phyloP scores from a whole-genome alignment of 2,888 invertebrate species.

The Diogma glabrata region DNA sequence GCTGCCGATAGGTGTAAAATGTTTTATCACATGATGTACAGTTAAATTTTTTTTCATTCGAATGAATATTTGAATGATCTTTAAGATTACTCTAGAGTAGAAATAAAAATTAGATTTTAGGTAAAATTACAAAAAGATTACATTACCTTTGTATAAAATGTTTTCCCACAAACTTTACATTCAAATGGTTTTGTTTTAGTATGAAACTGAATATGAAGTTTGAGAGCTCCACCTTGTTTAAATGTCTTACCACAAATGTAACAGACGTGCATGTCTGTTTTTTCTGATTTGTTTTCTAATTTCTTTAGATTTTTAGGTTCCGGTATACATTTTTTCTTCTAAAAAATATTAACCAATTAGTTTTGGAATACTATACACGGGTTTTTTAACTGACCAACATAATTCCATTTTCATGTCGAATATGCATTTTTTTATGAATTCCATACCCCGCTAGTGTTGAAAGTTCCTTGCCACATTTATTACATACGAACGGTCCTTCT shows the following conservation, averaged over 20 bases:
- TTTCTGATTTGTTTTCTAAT: neutral
- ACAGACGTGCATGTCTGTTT: neutral
- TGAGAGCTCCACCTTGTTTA: constrained; percentile 4
- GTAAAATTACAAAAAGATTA: neutral
- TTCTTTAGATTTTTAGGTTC: no score
- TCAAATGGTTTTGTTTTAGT: constrained; percentile 4
- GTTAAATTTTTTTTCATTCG: neutral
- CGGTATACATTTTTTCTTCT: no score
- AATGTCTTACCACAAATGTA: constrained; percentile 6
- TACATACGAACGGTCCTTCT: neutral
- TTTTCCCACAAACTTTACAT: constrained; percentile 2
- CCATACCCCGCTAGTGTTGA: neutral
- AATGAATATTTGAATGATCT: constrained; percentile 4
- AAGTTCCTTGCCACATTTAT: neutral
- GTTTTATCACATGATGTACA: neutral
- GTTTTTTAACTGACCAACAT: no score
- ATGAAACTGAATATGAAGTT: constrained; percentile 4
- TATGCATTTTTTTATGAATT: constrained; percentile 2
- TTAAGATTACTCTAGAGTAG: neutral
- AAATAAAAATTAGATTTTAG: neutral
- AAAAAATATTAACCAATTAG: neutral
- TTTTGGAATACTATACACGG: neutral
- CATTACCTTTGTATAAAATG: constrained; percentile 6
- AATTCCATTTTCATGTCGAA: constrained; percentile 5
- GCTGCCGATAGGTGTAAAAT: neutral